Conservation (phyloP, 2,113 vertebrate species). For the Circaetus gallicus region DNA sequence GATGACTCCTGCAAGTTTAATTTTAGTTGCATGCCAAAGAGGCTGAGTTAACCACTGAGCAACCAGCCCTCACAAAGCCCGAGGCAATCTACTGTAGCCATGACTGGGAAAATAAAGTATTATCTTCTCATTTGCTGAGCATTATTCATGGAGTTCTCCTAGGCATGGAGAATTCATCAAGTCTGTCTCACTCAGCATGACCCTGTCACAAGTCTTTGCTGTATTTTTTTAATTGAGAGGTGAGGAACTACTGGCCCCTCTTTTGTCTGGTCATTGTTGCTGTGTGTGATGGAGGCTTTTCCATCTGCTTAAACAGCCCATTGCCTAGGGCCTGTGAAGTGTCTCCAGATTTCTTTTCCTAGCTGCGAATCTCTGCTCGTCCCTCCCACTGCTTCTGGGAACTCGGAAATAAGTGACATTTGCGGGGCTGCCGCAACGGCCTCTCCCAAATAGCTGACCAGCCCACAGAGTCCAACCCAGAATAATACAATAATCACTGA, state of each 20-base stretch:
- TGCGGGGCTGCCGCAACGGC: not conserved
- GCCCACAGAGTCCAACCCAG: not conserved
- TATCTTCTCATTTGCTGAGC: not conserved
- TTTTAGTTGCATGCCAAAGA: conserved; percentile 42
- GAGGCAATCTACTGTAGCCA: not conserved
- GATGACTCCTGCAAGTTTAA: conserved; percentile 35
- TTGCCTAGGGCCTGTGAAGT: not conserved
- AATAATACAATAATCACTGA: not conserved
- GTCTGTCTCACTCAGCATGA: not conserved
- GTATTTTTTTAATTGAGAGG: not conserved
- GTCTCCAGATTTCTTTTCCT: not conserved
- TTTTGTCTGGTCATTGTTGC: not conserved
- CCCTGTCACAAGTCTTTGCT: not conserved
- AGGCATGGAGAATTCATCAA: not conserved
- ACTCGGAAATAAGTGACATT: not conserved
- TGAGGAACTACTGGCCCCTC: not conserved
- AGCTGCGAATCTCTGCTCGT: not conserved
- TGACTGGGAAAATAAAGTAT: not conserved
- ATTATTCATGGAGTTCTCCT: conserved; percentile 6
- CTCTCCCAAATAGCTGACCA: not conserved
- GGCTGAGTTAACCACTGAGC: conserved; percentile 39
- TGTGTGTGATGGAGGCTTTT: not conserved
- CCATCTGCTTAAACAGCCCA: not conserved
- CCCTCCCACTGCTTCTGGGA: not conserved
- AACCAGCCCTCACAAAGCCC: conserved; percentile 9